phyloP scores from a whole-genome alignment of 2,888 invertebrate genomes.

The Tetanocera ferruginea region DNA sequence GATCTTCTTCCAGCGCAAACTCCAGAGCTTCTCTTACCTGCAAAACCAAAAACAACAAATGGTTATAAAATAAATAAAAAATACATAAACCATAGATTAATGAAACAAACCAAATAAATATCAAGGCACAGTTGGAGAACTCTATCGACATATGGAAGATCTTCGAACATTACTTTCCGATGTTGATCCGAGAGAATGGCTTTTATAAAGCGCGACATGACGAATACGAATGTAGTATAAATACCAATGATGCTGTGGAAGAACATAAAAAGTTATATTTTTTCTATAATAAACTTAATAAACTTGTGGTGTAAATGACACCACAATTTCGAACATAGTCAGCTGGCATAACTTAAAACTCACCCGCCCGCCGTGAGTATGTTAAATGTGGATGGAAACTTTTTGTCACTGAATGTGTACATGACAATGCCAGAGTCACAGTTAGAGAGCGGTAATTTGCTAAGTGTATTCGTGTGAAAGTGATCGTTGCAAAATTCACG shows the following conservation, averaged over 20 bases:
- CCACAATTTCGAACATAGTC: background rate
- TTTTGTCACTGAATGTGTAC: conserved; percentile 95
- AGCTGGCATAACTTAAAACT: conserved; percentile 63
- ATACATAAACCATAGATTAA: background rate
- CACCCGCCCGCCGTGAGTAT: conserved; percentile 95
- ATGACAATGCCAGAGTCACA: conserved; percentile 72
- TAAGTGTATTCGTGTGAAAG: conserved; percentile 68
- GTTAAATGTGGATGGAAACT: conserved; percentile 92
- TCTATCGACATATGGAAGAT: conserved; percentile 87
- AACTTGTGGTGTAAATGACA: no score
- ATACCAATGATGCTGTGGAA: conserved; percentile 88
- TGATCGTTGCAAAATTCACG: conserved; percentile 73
- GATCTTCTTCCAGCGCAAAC: conserved; percentile 93
- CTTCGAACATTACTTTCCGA: conserved; percentile 91
- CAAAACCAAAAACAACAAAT: background rate
- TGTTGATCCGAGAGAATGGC: conserved; percentile 89
- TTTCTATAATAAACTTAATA: no score
- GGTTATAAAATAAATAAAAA: background rate
- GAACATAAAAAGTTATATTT: background rate
- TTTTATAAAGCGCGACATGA: conserved; percentile 91
- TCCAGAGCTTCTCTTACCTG: conserved; percentile 93
- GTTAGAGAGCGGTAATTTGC: conserved; percentile 69
- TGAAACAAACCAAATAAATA: conserved; percentile 77
- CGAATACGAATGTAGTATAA: conserved; percentile 94
- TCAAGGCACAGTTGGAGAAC: conserved; percentile 86